These are phyloP conservation scores for Pammene aurita DNA, from an alignment of 2,888 invertebrate species.

Conservation along the genomic window DNA sequence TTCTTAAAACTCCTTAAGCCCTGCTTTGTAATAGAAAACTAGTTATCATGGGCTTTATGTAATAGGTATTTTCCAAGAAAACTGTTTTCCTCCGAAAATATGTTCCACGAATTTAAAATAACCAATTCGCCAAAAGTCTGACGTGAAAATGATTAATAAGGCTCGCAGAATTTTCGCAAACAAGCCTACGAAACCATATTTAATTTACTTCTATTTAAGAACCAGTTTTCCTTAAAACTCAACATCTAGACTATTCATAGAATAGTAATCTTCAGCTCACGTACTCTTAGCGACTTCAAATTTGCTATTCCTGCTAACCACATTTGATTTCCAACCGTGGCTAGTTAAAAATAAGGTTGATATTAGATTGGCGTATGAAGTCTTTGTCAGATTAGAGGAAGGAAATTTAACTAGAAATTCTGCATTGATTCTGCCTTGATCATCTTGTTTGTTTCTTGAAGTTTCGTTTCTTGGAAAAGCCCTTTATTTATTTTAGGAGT, in stretches of 20 bases:
- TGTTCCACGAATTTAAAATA: not conserved
- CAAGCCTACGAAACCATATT: slow-evolving; percentile 9
- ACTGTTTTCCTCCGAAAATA: too few species aligned
- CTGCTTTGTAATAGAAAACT: too few species aligned
- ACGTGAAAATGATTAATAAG: not conserved
- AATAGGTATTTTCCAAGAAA: too few species aligned
- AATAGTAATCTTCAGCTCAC: slow-evolving; percentile 24
- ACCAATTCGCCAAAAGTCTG: not conserved
- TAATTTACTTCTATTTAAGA: slow-evolving; percentile 20
- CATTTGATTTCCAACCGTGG: not conserved
- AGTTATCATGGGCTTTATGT: too few species aligned
- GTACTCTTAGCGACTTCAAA: slow-evolving; percentile 23
- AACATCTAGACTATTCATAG: slow-evolving; percentile 25
- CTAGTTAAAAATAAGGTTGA: not conserved
- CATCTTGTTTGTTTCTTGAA: slow-evolving; percentile 34
- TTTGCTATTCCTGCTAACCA: slow-evolving; percentile 12
- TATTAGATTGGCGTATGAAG: not conserved
- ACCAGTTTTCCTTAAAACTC: slow-evolving; percentile 10
- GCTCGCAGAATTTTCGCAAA: not conserved
- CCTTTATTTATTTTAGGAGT: slow-evolving; percentile 6
- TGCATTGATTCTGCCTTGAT: slow-evolving; percentile 39
- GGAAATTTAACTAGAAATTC: slow-evolving; percentile 27
- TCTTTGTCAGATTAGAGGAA: slow-evolving; percentile 31
- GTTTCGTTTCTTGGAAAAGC: slow-evolving; percentile 13
- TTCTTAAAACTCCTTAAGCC: too few species aligned